A percentile compares a stretch with the other conserved stretches of the same genome.
These are phyloP conservation scores for Plebejus anna DNA, from an alignment of 2,888 invertebrate species.

Conservation along the genomic window DNA sequence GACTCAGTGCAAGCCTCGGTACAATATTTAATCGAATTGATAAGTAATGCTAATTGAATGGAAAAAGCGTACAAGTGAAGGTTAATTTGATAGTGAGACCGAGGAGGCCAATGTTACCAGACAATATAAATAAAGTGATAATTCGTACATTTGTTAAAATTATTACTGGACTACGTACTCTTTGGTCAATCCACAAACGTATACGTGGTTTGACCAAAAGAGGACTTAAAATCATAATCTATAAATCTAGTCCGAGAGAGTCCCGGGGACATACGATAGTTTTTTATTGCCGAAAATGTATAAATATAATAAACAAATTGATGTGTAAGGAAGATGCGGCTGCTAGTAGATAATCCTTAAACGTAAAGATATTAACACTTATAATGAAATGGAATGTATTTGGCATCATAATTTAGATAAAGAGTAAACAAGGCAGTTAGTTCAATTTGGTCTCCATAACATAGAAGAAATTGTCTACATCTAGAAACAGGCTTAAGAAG, in stretches of 20 bases:
- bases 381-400: not conserved
- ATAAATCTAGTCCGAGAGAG: too few species aligned
- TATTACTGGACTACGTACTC: not conserved
- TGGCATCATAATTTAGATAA: not conserved
- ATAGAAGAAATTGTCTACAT: not conserved
- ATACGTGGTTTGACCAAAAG: too few species aligned
- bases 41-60: conserved; percentile 13
- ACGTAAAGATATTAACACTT: too few species aligned
- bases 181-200: too few species aligned
- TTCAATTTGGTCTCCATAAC: not conserved
- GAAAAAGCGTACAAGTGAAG: conserved; percentile 2
- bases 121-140: not conserved
- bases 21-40: conserved; percentile 17
- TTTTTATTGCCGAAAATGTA: too few species aligned
- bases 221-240: too few species aligned
- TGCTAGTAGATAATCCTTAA: too few species aligned
- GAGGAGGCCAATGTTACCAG: not conserved
- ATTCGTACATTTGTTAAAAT: not conserved
- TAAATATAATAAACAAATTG: too few species aligned
- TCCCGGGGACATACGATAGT: too few species aligned
- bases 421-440: not conserved
- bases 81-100: not conserved
- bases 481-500: not conserved
- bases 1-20: too few species aligned
- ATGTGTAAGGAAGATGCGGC: too few species aligned